These are phyloP conservation scores for Peromyscus melanophrys DNA, from an alignment of 2,797 vertebrate species.

Conservation along the genomic window DNA sequence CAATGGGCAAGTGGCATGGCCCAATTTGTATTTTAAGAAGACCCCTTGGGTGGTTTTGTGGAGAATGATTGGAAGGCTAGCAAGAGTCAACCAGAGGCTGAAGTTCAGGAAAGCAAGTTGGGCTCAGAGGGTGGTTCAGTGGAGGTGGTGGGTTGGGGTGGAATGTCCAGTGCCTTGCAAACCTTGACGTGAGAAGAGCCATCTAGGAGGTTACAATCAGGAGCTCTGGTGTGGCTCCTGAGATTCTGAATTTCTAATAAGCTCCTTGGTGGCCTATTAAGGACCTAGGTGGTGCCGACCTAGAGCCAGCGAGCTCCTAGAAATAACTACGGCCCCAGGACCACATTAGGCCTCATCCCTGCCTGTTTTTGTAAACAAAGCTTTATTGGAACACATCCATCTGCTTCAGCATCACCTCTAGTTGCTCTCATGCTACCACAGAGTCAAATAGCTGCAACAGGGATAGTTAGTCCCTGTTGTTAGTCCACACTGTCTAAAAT, in stretches of 20 bases:
- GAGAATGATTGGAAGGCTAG: background rate
- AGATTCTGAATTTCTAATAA: background rate
- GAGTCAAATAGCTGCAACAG: background rate
- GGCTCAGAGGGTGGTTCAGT: no score
- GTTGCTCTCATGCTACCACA: background rate
- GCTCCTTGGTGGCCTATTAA: background rate
- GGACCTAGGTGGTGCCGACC: background rate
- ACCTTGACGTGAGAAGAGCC: background rate
- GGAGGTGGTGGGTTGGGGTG: no score
- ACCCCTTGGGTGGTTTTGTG: background rate
- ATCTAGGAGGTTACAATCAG: background rate
- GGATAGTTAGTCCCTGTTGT: background rate
- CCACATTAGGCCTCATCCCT: background rate
- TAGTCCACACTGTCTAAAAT: background rate
- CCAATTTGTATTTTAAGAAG: constrained; percentile 20
- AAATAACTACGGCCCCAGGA: background rate
- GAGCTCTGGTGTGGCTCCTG: background rate
- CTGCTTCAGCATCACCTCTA: background rate
- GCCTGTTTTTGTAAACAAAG: constrained; percentile 28
- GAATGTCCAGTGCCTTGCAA: background rate
- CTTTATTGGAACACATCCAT: background rate
- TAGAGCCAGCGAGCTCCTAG: background rate
- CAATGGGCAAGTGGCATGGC: background rate
- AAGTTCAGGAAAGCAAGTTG: background rate
- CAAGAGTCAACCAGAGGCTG: background rate